Conservation (phyloP, 2,113 vertebrate species). For the Pyrgilauda ruficollis region DNA sequence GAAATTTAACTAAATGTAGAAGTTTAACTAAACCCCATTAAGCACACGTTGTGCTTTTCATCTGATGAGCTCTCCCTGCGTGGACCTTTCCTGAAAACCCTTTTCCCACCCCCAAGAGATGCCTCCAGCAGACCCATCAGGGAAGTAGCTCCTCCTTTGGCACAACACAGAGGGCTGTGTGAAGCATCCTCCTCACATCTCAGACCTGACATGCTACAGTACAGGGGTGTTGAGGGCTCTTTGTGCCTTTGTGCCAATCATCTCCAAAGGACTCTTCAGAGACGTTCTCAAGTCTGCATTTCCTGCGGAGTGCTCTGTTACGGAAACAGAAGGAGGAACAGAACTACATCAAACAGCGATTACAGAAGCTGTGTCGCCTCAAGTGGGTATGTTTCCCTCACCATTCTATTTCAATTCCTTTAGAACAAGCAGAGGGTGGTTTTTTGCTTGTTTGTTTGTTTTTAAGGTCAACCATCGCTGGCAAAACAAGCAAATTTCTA, state of each 20-base stretch:
- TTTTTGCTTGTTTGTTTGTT: neutral
- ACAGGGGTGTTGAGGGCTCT: neutral
- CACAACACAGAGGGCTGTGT: neutral
- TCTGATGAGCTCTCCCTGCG: neutral
- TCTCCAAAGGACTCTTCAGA: neutral
- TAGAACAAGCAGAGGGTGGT: neutral
- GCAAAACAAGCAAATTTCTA: neutral
- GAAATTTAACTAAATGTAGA: neutral
- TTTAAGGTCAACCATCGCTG: neutral
- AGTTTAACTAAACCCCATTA: neutral
- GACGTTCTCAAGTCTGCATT: neutral
- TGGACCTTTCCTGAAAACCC: neutral
- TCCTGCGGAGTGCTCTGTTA: neutral
- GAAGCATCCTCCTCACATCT: neutral
- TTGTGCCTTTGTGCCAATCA: neutral
- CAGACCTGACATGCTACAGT: neutral
- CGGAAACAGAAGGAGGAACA: neutral
- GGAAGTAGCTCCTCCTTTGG: neutral
- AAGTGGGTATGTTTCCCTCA: neutral
- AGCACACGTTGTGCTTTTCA: accelerated
- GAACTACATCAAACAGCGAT: neutral
- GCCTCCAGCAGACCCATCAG: neutral
- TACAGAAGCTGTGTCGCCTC: neutral
- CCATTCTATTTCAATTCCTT: neutral
- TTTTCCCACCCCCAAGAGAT: neutral